Evolutionary conservation across 2,113 vertebrate genomes (phyloP).

Genomic region (Crotalus tigris): DNA sequence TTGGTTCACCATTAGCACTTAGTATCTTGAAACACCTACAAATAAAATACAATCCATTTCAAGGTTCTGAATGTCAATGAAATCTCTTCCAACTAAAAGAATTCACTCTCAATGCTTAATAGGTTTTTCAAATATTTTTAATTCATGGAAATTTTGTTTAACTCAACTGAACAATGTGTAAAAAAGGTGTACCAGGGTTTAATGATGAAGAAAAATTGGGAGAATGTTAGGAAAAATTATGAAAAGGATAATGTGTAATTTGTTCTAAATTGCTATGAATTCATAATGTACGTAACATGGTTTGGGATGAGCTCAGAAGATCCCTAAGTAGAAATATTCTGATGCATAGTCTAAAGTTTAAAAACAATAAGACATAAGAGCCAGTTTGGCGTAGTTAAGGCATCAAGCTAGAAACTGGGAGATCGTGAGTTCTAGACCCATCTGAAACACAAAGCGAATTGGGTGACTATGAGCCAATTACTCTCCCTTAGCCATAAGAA

Average conservation of each 20-base stretch:
- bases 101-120: background rate
- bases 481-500: background rate
- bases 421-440: background rate
- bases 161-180: background rate
- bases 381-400: background rate
- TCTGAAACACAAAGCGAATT: background rate
- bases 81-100: background rate
- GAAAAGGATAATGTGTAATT: background rate
- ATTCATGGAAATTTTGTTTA: background rate
- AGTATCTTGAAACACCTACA: conserved; percentile 94
- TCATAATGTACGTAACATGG: background rate
- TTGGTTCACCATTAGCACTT: conserved; percentile 86
- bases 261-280: background rate
- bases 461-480: background rate
- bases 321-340: background rate
- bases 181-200: background rate
- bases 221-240: background rate
- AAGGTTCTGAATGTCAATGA: background rate
- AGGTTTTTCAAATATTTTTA: background rate
- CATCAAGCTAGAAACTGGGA: background rate
- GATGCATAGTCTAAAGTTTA: background rate
- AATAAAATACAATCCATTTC: background rate
- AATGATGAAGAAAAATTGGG: background rate
- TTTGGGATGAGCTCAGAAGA: background rate
- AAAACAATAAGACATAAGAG: background rate